Conservation (phyloP, 2,797 vertebrate genomes). For the Yasuhikotakia modesta region DNA sequence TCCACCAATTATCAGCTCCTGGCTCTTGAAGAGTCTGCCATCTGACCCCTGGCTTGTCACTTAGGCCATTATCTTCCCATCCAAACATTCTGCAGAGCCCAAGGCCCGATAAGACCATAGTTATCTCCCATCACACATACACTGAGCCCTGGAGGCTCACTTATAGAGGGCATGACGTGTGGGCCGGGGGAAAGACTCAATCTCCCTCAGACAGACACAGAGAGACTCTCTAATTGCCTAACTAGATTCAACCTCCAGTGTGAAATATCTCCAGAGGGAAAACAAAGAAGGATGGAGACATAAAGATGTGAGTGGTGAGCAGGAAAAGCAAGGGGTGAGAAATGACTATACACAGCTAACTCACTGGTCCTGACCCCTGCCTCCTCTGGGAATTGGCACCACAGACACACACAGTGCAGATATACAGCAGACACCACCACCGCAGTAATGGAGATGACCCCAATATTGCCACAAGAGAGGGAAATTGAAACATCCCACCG, state of each 20-base stretch:
- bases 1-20: constrained; percentile 35
- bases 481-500: constrained; percentile 56
- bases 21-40: constrained; percentile 1
- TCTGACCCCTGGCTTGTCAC: constrained; percentile 30
- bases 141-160: constrained; percentile 37
- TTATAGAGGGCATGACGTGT: constrained; percentile 50
- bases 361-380: constrained; percentile 70
- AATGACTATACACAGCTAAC: constrained; percentile 66
- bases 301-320: neutral
- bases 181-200: constrained; percentile 50
- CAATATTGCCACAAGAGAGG: constrained; percentile 66
- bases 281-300: constrained; percentile 26
- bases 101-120: constrained; percentile 15
- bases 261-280: constrained; percentile 40
- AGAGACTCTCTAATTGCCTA: constrained; percentile 65
- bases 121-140: constrained; percentile 5
- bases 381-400: constrained; percentile 60
- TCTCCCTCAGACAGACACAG: constrained; percentile 42
- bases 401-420: constrained; percentile 51
- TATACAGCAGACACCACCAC: constrained; percentile 65
- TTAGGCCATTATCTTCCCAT: constrained; percentile 24
- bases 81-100: constrained; percentile 29
- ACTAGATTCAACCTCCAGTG: constrained; percentile 62
- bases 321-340: constrained; percentile 42
- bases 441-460: constrained; percentile 73